A percentile compares a stretch with the other conserved stretches of the same genome.
phyloP scores from a whole-genome alignment of 2,113 vertebrate species.

The Cephalopholis sonnerati region DNA sequence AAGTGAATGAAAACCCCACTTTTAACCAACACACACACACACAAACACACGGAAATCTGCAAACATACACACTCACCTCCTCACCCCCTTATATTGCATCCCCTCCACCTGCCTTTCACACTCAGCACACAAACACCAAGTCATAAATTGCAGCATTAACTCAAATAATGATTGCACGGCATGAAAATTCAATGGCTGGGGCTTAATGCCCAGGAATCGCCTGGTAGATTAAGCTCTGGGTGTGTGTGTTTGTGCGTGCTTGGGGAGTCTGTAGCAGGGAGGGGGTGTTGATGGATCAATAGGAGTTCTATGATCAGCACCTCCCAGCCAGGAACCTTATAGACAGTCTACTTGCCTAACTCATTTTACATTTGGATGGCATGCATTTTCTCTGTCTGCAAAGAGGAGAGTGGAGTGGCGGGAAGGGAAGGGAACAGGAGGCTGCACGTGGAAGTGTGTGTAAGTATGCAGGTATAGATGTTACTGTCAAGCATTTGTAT shows the following conservation, averaged over 20 bases:
- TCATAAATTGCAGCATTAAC: constrained; percentile 76
- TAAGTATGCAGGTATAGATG: constrained; percentile 36
- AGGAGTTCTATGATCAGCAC: constrained; percentile 72
- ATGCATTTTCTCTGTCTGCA: constrained; percentile 74
- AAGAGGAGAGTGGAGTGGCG: constrained; percentile 40
- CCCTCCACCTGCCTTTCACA: constrained; percentile 48
- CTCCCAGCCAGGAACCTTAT: constrained; percentile 54
- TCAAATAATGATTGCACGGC: constrained; percentile 75
- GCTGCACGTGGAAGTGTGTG: constrained; percentile 15
- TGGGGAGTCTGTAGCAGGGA: constrained; percentile 11
- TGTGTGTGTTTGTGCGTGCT: constrained; percentile 30
- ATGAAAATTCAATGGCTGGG: constrained; percentile 64
- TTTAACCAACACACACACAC: constrained; percentile 14
- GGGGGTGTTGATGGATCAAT: constrained; percentile 60
- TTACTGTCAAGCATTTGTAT: constrained; percentile 17
- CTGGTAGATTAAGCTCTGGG: constrained; percentile 71
- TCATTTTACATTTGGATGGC: constrained; percentile 76
- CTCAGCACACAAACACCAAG: constrained; percentile 53
- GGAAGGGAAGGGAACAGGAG: constrained; percentile 29
- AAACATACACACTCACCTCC: constrained; percentile 11
- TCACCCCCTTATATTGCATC: constrained; percentile 25
- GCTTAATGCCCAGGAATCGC: constrained; percentile 67
- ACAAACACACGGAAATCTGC: constrained; percentile 1
- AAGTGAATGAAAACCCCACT: constrained; percentile 23
- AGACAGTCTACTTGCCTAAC: constrained; percentile 52